Base-by-base conservation (phyloP, 2,888 invertebrate species). In the Lycia hirtaria region DNA sequence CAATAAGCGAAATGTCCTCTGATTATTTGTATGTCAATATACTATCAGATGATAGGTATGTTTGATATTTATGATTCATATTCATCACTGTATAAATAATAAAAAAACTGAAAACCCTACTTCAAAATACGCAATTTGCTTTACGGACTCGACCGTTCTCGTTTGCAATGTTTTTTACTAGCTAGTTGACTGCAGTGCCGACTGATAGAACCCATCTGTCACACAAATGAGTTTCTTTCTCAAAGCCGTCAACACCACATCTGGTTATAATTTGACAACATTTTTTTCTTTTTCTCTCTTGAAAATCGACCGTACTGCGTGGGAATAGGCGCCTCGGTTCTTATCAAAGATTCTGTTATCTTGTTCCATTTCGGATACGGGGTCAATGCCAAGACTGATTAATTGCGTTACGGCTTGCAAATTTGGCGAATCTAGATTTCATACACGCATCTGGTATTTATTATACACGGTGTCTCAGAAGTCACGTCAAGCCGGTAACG, bases 381-480 rank as follows among this genome's bases (percentile, higher is more conserved):
- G 77, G 76, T 75, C 80, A 79, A 78, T 79, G 78, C 67, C 75
- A 75, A 76, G 75, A 67, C 65, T 67, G 68, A 68, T 70, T 71
- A 71, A 62, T 28, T 30, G 14, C 22, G 22, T 49, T 30, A 19
- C 14, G 24, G 43, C 43, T 44, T 28, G 55, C 56, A 3, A 50
- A 28, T 53, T 45, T 24, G 6, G 30, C 15, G 28, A 37, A 47
- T 17, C 14, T 33, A 20, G n/a, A 9, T 24, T 40, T 12, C 1
- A 5, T 12, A 22, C 35, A 3, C n/a, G n/a, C n/a, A n/a, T n/a
- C n/a, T n/a, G n/a, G n/a, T n/a, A n/a, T n/a, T n/a, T n/a, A n/a
- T n/a, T n/a, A n/a, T n/a, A n/a, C n/a, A n/a, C n/a, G n/a, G n/a
- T n/a, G n/a, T n/a, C n/a, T n/a, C n/a, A n/a, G n/a, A n/a, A n/a